Base-by-base conservation (phyloP, 2,797 vertebrate species). In the Anisognathus igniventris region DNA sequence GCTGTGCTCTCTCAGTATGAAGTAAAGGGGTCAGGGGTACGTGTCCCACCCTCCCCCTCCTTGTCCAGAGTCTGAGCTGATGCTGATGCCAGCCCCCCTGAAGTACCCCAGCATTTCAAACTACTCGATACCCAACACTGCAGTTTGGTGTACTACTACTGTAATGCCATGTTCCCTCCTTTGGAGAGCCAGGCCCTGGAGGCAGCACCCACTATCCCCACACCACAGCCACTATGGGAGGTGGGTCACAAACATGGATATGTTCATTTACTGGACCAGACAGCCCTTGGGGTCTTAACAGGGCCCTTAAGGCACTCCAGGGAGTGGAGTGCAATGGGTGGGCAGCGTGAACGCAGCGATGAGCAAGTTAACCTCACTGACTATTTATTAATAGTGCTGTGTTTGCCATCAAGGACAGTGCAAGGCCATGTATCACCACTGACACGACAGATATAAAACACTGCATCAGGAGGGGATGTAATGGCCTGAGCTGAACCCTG, bases 341-440 rank as follows among this genome's bases (percentile, higher is more conserved):
- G 79, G 57, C 2, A 8, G 66, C 0, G 0, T 31, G 53, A 54
- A 37, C 0, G 0, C 67, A 37, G 90, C 16, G 28, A 56, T 1
- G 37, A 64, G 70, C 74, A 87, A 44, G 77, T 82, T 47, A 89
- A 85, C 75, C 57, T 79, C 56, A 24, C 44, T 4, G 51, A 44
- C 90, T 92, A 86, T 91, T 90, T 93, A 86, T 88, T 90, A 74
- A 92, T 56, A 93, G 87, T n/a, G 71, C 57, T 8, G 40, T 35
- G 84, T 58, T 82, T 57, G 81, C 68, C 33, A 56, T 45, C 83
- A 89, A 96, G 95, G 94, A 70, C 89, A 53, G 78, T 5, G 7
- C 89, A 75, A 92, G 91, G 93, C 93, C 51, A 3, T 5, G 40
- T 53, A 60, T 62, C 54, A 14, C 68, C 65, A 24, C 78, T 87